phyloP scores from a whole-genome alignment of 2,113 vertebrate species.

The Epinephelus moara region DNA sequence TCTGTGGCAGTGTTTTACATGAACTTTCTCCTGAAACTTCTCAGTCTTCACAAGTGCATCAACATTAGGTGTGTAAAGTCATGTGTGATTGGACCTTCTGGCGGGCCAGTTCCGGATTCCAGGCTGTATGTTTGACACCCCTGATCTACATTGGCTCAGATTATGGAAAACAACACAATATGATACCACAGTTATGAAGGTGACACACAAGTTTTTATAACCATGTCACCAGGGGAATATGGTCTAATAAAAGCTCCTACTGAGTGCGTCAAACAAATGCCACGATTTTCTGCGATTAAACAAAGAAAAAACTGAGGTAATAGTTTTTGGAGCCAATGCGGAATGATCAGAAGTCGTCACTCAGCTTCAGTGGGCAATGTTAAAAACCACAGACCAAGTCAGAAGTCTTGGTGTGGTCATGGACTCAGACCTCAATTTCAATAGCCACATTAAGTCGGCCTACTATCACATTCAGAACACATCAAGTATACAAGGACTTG shows the following conservation, averaged over 20 bases:
- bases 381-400: not conserved
- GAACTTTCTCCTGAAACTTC: no score
- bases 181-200: not conserved
- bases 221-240: not conserved
- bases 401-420: no score
- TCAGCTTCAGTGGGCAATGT: not conserved
- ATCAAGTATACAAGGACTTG: not conserved
- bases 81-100: no score
- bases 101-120: no score
- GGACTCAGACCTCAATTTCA: no score
- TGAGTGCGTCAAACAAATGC: not conserved
- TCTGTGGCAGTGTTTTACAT: no score
- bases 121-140: no score
- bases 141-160: constrained; percentile 3
- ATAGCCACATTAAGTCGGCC: not conserved
- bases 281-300: not conserved
- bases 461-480: not conserved
- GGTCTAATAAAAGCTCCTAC: not conserved
- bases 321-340: no score
- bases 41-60: no score
- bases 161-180: not conserved
- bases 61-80: no score
- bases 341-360: not conserved
- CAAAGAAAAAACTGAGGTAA: no score
- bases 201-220: not conserved